A percentile compares a stretch with the other conserved stretches of the same genome.
Conservation (phyloP, 2,888 invertebrate genomes). For the Belgica antarctica region DNA sequence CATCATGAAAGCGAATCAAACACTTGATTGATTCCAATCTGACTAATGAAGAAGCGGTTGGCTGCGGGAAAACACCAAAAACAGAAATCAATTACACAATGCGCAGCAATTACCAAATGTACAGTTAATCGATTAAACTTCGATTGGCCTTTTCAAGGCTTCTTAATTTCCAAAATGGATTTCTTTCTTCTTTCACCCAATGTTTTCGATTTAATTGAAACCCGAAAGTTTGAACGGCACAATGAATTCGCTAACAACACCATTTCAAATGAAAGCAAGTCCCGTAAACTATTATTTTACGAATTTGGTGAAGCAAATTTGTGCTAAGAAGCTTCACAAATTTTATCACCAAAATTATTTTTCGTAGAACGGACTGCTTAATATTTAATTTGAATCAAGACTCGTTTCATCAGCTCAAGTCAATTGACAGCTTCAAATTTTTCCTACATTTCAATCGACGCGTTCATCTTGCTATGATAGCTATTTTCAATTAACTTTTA, state of each 20-base stretch:
- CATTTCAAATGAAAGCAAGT: constrained; percentile 1
- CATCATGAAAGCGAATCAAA: background rate
- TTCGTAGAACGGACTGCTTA: background rate
- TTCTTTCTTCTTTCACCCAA: constrained; percentile 1
- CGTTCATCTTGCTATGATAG: background rate
- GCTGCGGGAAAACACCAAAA: background rate
- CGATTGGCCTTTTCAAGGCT: constrained; percentile 12
- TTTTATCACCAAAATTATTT: background rate
- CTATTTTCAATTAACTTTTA: constrained; percentile 35
- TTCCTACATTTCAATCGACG: constrained; percentile 16
- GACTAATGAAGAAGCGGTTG: background rate
- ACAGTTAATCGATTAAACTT: constrained; percentile 26
- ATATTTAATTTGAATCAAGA: background rate
- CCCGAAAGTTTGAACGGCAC: background rate
- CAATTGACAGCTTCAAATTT: constrained; percentile 29
- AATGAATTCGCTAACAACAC: constrained; percentile 20
- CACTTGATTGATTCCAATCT: constrained; percentile 14
- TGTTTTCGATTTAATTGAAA: constrained; percentile 7
- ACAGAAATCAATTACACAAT: constrained; percentile 21
- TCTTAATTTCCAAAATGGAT: background rate
- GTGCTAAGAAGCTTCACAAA: constrained; percentile 12
- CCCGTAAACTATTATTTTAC: constrained; percentile 31
- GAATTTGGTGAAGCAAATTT: background rate
- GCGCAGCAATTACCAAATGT: background rate
- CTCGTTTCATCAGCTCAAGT: background rate